phyloP scores from a whole-genome alignment of 2,888 invertebrate species.

The Entomobrya multifasciata region DNA sequence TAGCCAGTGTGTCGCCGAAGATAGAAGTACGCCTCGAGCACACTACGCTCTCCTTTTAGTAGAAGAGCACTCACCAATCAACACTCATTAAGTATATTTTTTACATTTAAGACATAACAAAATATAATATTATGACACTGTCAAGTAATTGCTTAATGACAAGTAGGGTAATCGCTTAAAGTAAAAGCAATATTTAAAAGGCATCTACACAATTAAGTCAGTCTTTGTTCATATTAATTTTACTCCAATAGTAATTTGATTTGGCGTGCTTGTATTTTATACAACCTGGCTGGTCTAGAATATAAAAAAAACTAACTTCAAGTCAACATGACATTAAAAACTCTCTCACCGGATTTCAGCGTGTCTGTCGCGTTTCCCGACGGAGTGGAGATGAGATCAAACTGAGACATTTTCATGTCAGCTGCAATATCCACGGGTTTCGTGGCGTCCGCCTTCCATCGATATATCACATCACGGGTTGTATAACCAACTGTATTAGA shows the following conservation, averaged over 20 bases:
- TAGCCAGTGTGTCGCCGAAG: constrained; percentile 92
- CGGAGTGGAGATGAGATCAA: constrained; percentile 89
- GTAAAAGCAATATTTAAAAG: too few species aligned
- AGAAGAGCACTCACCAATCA: constrained; percentile 44
- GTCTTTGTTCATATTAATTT: too few species aligned
- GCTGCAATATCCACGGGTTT: constrained; percentile 89
- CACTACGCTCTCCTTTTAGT: constrained; percentile 80
- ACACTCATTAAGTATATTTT: constrained; percentile 43
- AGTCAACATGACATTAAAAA: too few species aligned
- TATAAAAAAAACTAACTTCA: too few species aligned
- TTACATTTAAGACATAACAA: too few species aligned
- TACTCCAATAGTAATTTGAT: too few species aligned
- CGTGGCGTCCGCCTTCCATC: constrained; percentile 85
- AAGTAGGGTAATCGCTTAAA: too few species aligned
- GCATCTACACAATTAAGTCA: too few species aligned
- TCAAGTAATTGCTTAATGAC: too few species aligned
- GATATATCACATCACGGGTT: constrained; percentile 87
- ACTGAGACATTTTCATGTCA: constrained; percentile 92
- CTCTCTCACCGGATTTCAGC: constrained; percentile 81
- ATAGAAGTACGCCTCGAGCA: constrained; percentile 88
- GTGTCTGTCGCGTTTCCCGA: constrained; percentile 86
- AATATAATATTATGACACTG: too few species aligned
- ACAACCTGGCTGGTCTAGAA: too few species aligned
- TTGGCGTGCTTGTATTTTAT: too few species aligned
- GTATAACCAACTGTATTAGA: constrained; percentile 86